Percentiles rank a stretch among this genome's conserved stretches.
Evolutionary conservation across 2,888 invertebrate species (phyloP).

Genomic region (Molanna angustata): DNA sequence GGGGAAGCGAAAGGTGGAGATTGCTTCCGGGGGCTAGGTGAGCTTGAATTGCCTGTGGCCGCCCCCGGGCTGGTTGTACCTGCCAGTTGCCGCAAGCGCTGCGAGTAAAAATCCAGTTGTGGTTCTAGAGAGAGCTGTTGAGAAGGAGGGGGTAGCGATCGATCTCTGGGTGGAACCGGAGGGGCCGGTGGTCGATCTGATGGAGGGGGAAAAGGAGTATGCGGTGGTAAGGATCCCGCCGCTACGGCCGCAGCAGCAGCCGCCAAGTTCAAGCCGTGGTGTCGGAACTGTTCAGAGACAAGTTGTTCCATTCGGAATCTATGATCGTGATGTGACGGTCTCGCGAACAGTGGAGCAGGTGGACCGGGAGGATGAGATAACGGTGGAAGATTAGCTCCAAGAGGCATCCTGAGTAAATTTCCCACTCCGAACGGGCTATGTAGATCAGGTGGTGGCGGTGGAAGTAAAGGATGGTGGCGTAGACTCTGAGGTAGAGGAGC

Average conservation of each 20-base stretch:
- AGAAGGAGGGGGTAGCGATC: conserved; percentile 51
- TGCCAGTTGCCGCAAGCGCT: conserved; percentile 98
- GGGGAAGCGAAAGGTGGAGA: conserved; percentile 78
- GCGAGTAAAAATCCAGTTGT: conserved; percentile 98
- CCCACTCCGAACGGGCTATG: conserved; percentile 75
- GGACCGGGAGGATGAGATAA: conserved; percentile 68
- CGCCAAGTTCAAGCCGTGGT: conserved; percentile 73
- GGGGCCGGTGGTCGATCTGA: conserved; percentile 55
- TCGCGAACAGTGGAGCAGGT: conserved; percentile 70
- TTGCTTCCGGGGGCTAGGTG: conserved; percentile 79
- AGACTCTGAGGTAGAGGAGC: conserved; percentile 61
- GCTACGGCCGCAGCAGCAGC: conserved; percentile 72
- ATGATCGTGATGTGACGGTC: conserved; percentile 75
- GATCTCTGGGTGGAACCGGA: conserved; percentile 52
- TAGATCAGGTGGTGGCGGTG: conserved; percentile 71
- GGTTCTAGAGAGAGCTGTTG: conserved; percentile 76
- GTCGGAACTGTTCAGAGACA: conserved; percentile 78
- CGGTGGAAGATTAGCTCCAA: conserved; percentile 62
- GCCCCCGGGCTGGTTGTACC: conserved; percentile 92
- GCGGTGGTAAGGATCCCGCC: conserved; percentile 60
- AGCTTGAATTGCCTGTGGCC: conserved; percentile 78
- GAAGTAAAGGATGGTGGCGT: conserved; percentile 65
- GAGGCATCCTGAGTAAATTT: conserved; percentile 70
- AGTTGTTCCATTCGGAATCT: conserved; percentile 81
- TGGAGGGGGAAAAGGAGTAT: conserved; percentile 61